Evolutionary conservation across 2,888 invertebrate species (phyloP).

Genomic region (Zelleria hepariella): DNA sequence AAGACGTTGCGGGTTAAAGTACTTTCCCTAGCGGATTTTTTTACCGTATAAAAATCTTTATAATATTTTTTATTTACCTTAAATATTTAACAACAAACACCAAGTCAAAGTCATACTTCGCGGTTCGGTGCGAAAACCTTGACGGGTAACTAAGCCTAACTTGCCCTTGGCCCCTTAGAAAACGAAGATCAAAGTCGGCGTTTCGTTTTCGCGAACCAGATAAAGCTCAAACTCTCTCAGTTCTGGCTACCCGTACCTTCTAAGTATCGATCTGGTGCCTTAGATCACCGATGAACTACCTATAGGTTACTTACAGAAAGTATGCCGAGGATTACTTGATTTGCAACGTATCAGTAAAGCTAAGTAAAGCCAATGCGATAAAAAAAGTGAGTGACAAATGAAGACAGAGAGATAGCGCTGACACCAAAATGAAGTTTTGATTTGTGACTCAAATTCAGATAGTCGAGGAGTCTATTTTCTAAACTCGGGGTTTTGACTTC

Average conservation of each 20-base stretch:
- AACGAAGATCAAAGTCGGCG: neutral
- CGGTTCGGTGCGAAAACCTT: too few relatives aligned
- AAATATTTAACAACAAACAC: too few relatives aligned
- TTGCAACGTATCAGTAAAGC: neutral
- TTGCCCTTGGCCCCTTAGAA: too few relatives aligned
- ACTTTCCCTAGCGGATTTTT: too few relatives aligned
- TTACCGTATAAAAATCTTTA: too few relatives aligned
- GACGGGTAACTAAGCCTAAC: too few relatives aligned
- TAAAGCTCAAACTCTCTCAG: neutral
- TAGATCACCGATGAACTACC: too few relatives aligned
- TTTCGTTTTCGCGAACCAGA: neutral
- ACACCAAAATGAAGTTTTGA: conserved; percentile 1
- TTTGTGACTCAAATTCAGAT: neutral
- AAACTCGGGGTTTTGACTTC: neutral
- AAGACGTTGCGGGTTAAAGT: too few relatives aligned
- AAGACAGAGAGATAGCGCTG: too few relatives aligned
- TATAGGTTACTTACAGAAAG: neutral
- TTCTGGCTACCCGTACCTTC: neutral
- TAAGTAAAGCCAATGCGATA: neutral
- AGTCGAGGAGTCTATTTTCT: neutral
- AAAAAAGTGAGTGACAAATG: too few relatives aligned
- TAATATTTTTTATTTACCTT: too few relatives aligned
- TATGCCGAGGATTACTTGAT: neutral
- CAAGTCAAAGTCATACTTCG: too few relatives aligned
- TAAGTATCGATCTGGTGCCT: neutral